Conservation (phyloP, 2,113 vertebrate species). For the Corythornis vintsioides region DNA sequence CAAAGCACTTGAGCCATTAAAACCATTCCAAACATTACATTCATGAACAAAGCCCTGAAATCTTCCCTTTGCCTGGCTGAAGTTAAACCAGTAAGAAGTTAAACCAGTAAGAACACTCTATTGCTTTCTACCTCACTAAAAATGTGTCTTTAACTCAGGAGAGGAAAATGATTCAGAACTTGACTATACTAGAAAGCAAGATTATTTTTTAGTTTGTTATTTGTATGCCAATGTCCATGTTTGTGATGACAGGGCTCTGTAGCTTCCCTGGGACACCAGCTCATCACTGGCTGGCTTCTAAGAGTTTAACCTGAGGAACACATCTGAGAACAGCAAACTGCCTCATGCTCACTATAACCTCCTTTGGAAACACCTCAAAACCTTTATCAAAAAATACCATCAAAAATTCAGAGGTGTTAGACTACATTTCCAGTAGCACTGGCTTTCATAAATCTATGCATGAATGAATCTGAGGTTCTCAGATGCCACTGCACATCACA, state of each 20-base stretch:
- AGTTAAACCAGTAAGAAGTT: background rate
- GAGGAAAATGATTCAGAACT: background rate
- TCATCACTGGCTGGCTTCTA: background rate
- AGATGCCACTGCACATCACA: background rate
- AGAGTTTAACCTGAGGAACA: background rate
- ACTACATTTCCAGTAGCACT: background rate
- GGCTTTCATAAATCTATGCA: background rate
- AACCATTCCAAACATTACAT: background rate
- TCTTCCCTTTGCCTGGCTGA: background rate
- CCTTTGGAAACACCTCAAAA: background rate
- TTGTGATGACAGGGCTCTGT: background rate
- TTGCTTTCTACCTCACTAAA: background rate
- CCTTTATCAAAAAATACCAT: background rate
- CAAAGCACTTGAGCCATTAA: background rate
- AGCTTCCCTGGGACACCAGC: background rate
- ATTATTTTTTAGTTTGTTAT: background rate
- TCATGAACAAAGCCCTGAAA: background rate
- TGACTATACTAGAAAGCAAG: background rate
- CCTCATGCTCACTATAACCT: background rate
- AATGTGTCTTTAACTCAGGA: background rate
- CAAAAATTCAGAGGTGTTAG: background rate
- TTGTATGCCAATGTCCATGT: background rate
- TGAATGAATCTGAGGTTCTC: background rate
- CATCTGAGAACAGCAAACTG: background rate
- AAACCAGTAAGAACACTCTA: background rate